These are phyloP conservation scores for Aromia moschata DNA, from an alignment of 2,888 invertebrate genomes.

Conservation along the genomic window DNA sequence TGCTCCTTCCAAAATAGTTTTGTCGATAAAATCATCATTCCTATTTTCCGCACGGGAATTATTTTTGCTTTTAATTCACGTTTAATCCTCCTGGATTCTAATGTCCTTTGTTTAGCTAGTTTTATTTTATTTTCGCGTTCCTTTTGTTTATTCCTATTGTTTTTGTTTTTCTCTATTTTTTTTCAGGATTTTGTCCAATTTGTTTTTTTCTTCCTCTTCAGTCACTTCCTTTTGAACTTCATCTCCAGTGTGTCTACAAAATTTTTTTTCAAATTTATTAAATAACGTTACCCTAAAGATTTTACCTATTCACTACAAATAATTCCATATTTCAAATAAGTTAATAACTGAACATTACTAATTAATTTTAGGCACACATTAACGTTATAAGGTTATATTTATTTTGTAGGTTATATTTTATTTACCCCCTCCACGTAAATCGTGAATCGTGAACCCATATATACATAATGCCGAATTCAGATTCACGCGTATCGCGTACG, in stretches of 20 bases:
- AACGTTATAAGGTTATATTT: too few relatives aligned
- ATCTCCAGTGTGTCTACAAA: constrained; percentile 13
- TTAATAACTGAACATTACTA: too few relatives aligned
- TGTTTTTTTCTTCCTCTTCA: constrained; percentile 64
- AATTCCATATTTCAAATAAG: constrained; percentile 24
- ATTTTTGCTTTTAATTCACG: constrained; percentile 41
- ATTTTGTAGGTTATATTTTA: too few relatives aligned
- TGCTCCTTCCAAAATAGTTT: constrained; percentile 33
- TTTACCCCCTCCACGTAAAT: too few relatives aligned
- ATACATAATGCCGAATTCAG: too few relatives aligned
- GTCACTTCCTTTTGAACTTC: constrained; percentile 49
- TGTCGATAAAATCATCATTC: constrained; percentile 48
- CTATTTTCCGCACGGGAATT: constrained; percentile 46
- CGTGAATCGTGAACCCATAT: too few relatives aligned
- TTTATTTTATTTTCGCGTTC: constrained; percentile 50
- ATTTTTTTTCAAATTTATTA: background rate
- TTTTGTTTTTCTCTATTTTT: constrained; percentile 70
- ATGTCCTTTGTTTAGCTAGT: constrained; percentile 52
- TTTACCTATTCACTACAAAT: constrained; percentile 28
- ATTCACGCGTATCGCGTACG: too few relatives aligned
- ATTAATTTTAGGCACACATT: too few relatives aligned
- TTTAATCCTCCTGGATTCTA: constrained; percentile 42
- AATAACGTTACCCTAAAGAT: background rate
- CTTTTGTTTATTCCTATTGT: constrained; percentile 58
- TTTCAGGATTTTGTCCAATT: constrained; percentile 68